Percentiles rank a stretch among this genome's conserved stretches.
These are phyloP conservation scores for Coluber constrictor DNA, from an alignment of 2,797 vertebrate genomes.

Conservation along the genomic window DNA sequence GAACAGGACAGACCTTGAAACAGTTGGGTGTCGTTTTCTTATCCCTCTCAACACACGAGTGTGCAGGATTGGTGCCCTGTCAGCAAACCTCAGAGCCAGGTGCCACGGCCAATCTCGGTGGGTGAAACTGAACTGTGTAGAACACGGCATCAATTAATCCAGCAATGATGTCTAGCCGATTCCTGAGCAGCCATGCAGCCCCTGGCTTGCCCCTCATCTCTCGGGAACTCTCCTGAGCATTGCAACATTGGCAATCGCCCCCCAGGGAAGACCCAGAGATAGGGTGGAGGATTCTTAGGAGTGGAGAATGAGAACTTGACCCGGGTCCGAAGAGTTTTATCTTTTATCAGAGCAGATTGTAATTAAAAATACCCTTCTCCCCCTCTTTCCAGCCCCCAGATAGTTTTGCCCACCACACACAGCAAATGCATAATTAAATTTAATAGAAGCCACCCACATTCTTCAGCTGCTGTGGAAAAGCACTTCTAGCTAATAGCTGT, in stretches of 20 bases:
- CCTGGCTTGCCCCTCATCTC: background rate
- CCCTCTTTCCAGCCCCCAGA: constrained; percentile 13
- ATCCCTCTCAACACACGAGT: background rate
- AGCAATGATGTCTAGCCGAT: background rate
- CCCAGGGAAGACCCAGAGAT: background rate
- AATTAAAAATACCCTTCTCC: background rate
- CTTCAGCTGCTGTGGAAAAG: constrained; percentile 31
- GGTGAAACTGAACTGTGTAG: background rate
- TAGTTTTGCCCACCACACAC: constrained; percentile 24
- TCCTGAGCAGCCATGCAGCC: background rate
- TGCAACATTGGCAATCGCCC: background rate
- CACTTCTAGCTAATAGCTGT: constrained; percentile 44
- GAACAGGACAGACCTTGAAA: background rate
- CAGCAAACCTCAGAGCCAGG: background rate
- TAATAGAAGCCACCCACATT: constrained; percentile 35
- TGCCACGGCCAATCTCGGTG: background rate
- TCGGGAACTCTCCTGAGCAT: background rate
- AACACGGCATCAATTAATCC: background rate
- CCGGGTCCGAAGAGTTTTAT: background rate
- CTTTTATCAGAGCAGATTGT: background rate
- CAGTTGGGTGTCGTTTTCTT: background rate
- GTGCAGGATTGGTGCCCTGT: background rate
- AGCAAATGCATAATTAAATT: constrained; percentile 34
- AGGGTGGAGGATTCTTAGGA: background rate
- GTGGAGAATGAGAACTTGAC: background rate